Evolutionary conservation across 1,140 invertebrate genomes (phyloP), one percentile per base, ranked within the genome.

Genomic region (Gonatopus flavifemur): DNA sequence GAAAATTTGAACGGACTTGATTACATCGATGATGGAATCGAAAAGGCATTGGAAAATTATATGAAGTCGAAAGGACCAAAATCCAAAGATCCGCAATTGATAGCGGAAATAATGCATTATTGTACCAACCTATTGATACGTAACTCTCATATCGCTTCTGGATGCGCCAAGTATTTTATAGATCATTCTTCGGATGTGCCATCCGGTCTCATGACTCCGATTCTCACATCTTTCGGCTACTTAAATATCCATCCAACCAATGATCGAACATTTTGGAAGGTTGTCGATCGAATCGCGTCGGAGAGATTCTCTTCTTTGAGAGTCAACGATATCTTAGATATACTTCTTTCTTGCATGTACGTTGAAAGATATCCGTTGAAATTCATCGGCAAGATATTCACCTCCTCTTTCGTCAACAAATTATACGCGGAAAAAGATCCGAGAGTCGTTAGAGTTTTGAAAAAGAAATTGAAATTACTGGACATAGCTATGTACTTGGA

Each of bases 401-500:
- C 81, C 49, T 72, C 80, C 7, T 79, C 83, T 46, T 87, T 88
- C 59, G 65, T 88, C 31, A 77, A 83, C 35, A 80, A 82, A 51
- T 60, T 89, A 20, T 79, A 82, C 54, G 68, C 66, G 10, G 59
- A 69, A 30, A 68, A 71, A 38, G 64, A 72, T 50, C 44, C 62
- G 21, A 62, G 48, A 8, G 32, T 57, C 1, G 39, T 65, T 3
- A 33, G 63, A 41, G 36, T 50, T n/a, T 51, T 77, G 8, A 73
- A 77, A 54, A 68, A 77, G 18, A 84, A 84, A 55, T 64, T 89
- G 15, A 78, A 82, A 62, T 64, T 88, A 3, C 78, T 89, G 18
- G 87, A 89, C 57, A 80, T 80, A 32, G 80, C 83, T 3, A 80
- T 89, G 77, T 81, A 81, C 20, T 62, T 88, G 22, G 86, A 89